phyloP scores from a whole-genome alignment of 2,888 invertebrate species.

The Drosophila macrospina region DNA sequence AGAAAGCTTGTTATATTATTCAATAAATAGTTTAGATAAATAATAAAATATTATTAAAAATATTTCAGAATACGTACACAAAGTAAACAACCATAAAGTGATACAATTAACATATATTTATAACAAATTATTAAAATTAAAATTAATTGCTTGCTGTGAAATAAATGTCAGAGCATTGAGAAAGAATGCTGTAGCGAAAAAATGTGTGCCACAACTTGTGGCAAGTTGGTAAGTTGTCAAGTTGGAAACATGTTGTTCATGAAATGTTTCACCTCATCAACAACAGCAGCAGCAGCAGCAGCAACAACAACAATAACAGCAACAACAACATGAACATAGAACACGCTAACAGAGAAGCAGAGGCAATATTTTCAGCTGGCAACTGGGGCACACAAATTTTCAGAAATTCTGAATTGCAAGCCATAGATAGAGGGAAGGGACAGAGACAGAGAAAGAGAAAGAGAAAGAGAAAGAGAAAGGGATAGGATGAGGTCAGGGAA shows the following conservation, averaged over 20 bases:
- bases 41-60: no score
- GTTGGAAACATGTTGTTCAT: not conserved
- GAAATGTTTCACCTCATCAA: not conserved
- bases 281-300: no score
- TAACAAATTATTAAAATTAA: not conserved
- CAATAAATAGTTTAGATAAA: no score
- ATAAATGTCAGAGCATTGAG: not conserved
- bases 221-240: not conserved
- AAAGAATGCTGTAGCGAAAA: not conserved
- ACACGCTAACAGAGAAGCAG: not conserved
- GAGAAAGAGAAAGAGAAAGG: no score
- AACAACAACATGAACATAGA: not conserved
- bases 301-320: not conserved
- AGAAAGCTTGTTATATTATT: no score
- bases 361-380: not conserved
- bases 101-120: no score
- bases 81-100: no score
- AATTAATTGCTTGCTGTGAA: not conserved
- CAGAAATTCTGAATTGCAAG: slow-evolving; percentile 4
- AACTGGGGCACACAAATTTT: not conserved
- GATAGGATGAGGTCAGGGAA: not conserved
- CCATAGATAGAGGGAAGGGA: not conserved
- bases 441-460: not conserved
- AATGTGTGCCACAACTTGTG: not conserved
- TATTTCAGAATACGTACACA: no score